phyloP scores from a whole-genome alignment of 2,797 vertebrate genomes.

The Acanthurus leucopareius region DNA sequence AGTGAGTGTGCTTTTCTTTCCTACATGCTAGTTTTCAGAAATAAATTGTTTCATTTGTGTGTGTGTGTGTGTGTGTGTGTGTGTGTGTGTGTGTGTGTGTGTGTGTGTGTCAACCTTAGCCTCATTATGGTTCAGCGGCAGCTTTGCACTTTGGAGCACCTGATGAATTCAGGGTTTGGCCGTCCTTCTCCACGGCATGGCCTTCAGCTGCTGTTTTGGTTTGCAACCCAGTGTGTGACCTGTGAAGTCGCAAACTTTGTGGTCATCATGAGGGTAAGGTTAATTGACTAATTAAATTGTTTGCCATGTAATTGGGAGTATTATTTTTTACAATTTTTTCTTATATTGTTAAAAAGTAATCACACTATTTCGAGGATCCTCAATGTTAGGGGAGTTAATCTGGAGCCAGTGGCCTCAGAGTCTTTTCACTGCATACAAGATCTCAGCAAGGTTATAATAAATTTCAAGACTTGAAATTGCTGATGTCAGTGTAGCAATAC shows the following conservation, averaged over 20 bases:
- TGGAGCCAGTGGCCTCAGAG: no score
- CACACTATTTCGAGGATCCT: background rate
- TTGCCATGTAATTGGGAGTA: background rate
- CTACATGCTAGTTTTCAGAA: no score
- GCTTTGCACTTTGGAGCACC: slow-evolving; percentile 43
- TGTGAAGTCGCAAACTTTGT: background rate
- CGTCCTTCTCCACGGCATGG: slow-evolving; percentile 64
- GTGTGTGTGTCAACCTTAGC: background rate
- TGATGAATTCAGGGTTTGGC: slow-evolving; percentile 47
- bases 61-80: slow-evolving; percentile 1
- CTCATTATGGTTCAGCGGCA: slow-evolving; percentile 39
- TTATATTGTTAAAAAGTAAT: background rate
- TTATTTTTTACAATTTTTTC: no score
- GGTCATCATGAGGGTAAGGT: slow-evolving; percentile 38
- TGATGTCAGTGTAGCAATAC: no score
- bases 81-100: background rate
- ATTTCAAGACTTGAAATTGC: no score
- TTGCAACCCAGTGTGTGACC: slow-evolving; percentile 58
- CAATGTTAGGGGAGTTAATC: no score
- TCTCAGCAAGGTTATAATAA: no score
- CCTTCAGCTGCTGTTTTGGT: slow-evolving; percentile 72
- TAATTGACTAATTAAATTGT: background rate
- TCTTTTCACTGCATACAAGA: no score
- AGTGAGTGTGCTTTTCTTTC: no score
- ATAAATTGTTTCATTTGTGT: no score